Percentiles rank a stretch among this genome's conserved stretches.
These are phyloP conservation scores for Synanthedon myopaeformis DNA, from an alignment of 2,888 invertebrate genomes.

Conservation along the genomic window DNA sequence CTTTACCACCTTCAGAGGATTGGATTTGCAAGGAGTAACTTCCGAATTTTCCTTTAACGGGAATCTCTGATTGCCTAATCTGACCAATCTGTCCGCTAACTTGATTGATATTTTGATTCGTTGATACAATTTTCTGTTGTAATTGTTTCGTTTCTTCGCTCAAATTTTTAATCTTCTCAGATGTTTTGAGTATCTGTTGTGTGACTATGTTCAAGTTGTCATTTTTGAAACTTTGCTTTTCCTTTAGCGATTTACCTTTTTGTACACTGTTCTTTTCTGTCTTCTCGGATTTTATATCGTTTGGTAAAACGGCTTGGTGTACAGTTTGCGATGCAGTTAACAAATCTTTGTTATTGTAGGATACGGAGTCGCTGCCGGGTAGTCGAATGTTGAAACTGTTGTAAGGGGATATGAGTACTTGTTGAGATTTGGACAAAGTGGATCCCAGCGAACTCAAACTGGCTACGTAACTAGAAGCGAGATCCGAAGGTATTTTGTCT, in stretches of 20 bases:
- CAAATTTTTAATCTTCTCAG: slow-evolving; percentile 46
- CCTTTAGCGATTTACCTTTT: slow-evolving; percentile 43
- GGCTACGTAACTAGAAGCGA: slow-evolving; percentile 65
- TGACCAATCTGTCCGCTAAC: slow-evolving; percentile 19
- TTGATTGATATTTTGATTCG: slow-evolving; percentile 34
- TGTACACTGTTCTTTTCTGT: slow-evolving; percentile 20
- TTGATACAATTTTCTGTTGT: slow-evolving; percentile 46
- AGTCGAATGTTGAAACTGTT: slow-evolving; percentile 31
- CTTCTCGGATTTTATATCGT: slow-evolving; percentile 32
- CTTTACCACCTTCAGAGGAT: slow-evolving; percentile 63
- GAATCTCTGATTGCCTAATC: slow-evolving; percentile 33
- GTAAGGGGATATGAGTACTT: slow-evolving; percentile 27
- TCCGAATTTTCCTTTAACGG: slow-evolving; percentile 70
- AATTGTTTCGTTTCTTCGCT: slow-evolving; percentile 50
- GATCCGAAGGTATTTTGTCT: slow-evolving; percentile 53
- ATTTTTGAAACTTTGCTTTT: slow-evolving; percentile 28
- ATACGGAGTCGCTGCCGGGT: slow-evolving; percentile 32
- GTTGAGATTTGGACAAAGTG: slow-evolving; percentile 56
- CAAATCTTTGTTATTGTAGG: slow-evolving; percentile 37
- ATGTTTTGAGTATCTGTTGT: slow-evolving; percentile 52
- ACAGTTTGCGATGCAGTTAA: slow-evolving; percentile 40
- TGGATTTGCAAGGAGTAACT: slow-evolving; percentile 84
- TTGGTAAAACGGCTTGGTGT: slow-evolving; percentile 36
- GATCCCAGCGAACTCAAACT: slow-evolving; percentile 65
- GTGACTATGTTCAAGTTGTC: slow-evolving; percentile 34